Evolutionary conservation across 1,140 invertebrate genomes (phyloP), one percentile per base, ranked within the genome.

Genomic region (Drosophila setifemur): DNA sequence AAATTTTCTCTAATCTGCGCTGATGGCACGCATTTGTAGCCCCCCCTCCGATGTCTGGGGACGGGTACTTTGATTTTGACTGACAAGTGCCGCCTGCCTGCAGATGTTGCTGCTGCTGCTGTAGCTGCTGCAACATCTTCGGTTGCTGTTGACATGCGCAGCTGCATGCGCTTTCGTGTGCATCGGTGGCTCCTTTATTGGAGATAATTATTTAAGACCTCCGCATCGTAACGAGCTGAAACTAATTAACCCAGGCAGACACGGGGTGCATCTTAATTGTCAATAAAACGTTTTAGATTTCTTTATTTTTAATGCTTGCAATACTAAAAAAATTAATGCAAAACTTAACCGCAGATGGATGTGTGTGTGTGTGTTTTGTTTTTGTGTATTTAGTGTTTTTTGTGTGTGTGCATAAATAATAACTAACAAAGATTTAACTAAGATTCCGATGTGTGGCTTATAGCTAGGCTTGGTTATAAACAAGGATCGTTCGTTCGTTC

Each of bases 391-490:
- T 35, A 2, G 42, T 60, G 6, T 50, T 23, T 50, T 14, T 45
- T 54, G 67, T 67, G 63, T 61, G 64, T 73, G 68, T 85, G 75
- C 79, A 83, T 83, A 83, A 83, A 83, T 83, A 83, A 86, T 85
- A 85, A 85, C 81, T 85, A 83, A 83, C 81, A 83, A 83, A 83
- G 66, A 86, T 85, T 82, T 86, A 86, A 81, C 81, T 85, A 85
- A 45, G 33, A 57, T 71, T 81, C 54, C 73, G 16, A 49, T 42
- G 50, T 73, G 64, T 47, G 61, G 50, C 55, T 78, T 79, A 85
- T n/a, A 18, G 35, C 50, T 58, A 78, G 29, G 28, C 50, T 70
- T 60, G 29, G 33, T 47, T 73, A 55, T 73, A 66, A 66, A 66
- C 58, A 66, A 49, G 58, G 60, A 63, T 23, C 58, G 29, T 33